Evolutionary conservation across 2,113 vertebrate genomes (phyloP).

Genomic region (Lasiurus borealis): DNA sequence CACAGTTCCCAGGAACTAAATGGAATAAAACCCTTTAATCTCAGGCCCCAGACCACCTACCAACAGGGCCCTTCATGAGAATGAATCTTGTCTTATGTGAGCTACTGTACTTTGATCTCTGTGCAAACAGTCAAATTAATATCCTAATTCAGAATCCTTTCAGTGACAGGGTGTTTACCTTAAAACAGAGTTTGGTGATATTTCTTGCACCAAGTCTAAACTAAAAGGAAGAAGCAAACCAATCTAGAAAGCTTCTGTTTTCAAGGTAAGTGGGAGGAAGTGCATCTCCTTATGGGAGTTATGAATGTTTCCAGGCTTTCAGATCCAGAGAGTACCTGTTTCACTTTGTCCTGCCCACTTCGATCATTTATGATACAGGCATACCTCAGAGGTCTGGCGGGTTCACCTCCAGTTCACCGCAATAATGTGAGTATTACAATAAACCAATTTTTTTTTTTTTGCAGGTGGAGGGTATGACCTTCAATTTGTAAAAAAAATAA

Average conservation of each 20-base stretch:
- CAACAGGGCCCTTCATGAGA: background rate
- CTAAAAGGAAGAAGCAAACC: background rate
- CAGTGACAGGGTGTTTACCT: background rate
- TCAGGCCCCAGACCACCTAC: no score
- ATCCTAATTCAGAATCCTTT: background rate
- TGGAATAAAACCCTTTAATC: background rate
- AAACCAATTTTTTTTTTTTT: background rate
- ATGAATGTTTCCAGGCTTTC: background rate
- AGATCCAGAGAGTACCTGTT: background rate
- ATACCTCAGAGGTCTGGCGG: background rate
- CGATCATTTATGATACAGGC: background rate
- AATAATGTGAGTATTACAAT: background rate
- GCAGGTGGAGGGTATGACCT: background rate
- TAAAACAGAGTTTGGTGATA: background rate
- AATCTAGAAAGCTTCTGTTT: background rate
- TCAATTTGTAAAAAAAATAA: background rate
- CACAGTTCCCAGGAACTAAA: no score
- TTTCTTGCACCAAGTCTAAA: background rate
- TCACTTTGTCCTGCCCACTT: background rate
- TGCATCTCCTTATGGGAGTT: background rate
- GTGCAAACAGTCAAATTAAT: background rate
- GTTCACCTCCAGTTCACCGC: background rate
- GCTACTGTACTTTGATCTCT: background rate
- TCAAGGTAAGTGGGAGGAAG: background rate
- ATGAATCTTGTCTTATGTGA: background rate